Evolutionary conservation across 2,113 vertebrate genomes (phyloP).

Genomic region (Gracilinanus agilis): DNA sequence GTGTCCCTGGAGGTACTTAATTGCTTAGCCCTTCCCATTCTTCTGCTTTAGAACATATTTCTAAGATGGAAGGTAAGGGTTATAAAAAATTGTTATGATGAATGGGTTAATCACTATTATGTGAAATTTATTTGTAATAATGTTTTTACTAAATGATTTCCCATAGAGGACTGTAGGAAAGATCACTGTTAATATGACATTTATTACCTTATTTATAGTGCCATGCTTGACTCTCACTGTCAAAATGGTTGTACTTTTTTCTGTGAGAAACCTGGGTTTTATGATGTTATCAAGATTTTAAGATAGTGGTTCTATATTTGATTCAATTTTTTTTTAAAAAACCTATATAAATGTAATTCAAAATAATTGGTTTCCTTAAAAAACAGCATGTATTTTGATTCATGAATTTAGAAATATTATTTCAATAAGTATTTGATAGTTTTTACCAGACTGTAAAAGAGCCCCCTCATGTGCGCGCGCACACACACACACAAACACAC

Average conservation of each 20-base stretch:
- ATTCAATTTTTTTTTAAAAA: neutral
- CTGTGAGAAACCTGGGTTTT: neutral
- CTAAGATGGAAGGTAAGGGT: too few species aligned
- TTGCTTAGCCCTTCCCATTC: too few species aligned
- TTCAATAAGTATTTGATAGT: neutral
- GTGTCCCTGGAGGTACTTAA: too few species aligned
- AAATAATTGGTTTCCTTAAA: neutral
- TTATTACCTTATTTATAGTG: neutral
- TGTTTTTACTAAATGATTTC: neutral
- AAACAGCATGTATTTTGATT: neutral
- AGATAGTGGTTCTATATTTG: neutral
- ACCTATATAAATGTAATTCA: neutral
- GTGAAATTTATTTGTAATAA: neutral
- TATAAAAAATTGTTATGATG: neutral
- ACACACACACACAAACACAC: neutral
- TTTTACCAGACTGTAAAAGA: neutral
- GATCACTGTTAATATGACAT: neutral
- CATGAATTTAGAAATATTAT: neutral
- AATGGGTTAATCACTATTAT: neutral
- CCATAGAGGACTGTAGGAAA: constrained; percentile 5
- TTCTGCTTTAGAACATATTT: too few species aligned
- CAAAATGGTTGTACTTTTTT: neutral
- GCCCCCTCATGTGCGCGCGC: too few species aligned
- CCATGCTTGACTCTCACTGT: neutral
- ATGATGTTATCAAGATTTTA: neutral